Evolutionary conservation across 2,888 invertebrate species (phyloP), one percentile per base, ranked within the genome.

Genomic region (Pogonocherus hispidulus): DNA sequence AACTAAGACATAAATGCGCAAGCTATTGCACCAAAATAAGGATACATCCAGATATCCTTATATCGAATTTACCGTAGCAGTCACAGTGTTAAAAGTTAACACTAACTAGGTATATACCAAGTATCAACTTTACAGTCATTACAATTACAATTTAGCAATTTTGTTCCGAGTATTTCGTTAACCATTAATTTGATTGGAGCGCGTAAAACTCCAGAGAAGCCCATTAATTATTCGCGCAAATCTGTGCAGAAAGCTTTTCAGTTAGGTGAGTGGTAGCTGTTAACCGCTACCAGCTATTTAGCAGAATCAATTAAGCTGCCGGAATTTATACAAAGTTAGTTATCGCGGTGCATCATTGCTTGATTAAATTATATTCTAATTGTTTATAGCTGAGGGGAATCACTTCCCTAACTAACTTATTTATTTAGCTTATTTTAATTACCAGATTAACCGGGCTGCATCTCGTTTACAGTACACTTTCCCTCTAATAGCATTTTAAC

Each of bases 321-420:
- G 27, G 64, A 67, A 69, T 69, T 70, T 72, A 73, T 73, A 71
- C 66, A 74, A 16, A 23, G 56, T 69, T 69, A 70, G 65, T 69
- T 70, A 72, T 71, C 64, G 69, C 66, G 55, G 64, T 64, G 46
- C 60, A 73, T 69, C 71, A 68, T 67, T 70, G 71, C 66, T 76
- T 73, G 75, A 78, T 74, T 76, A 76, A 78, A 79, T 79, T 73
- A 76, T 63, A 65, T 63, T 71, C 71, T 78, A 80, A 80, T 80
- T 80, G 79, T 80, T 75, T 73, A 70, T 76, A 72, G 78, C 80
- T 76, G 66, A 73, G 70, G 74, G 78, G 76, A 47, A 69, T 68
- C 55, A 62, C 69, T 72, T 69, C 75, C 69, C 74, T 70, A 68
- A 73, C 72, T 72, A 77, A 76, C 68, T 72, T 72, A 74, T 67